Evolutionary conservation across 2,113 vertebrate species (phyloP), one percentile per base, ranked within the genome.

Genomic region (Brachirus orientalis): DNA sequence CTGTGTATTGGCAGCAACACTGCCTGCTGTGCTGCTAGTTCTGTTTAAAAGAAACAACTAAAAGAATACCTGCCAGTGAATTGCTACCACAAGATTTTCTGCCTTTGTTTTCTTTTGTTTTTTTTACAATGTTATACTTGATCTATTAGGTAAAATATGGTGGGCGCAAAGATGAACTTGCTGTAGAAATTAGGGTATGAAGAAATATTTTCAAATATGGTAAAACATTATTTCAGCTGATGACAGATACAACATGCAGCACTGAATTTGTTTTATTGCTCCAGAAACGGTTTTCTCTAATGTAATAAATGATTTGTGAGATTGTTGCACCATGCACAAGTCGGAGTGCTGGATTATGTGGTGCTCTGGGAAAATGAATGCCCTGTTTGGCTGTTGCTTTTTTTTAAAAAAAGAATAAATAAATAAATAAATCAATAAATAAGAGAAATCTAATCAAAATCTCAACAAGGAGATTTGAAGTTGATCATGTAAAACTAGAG

Each of bases 271-370:
- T 63, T 46, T 63, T 63, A 75, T 64, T 75, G 52, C 51, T 57
- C 56, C 3, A 4, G 56, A 73, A 75, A 54, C 11, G 7, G 51
- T 52, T 63, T 65, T 5, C 7, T 9, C 62, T 33, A 60, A 63
- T 78, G 14, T 70, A 75, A 75, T 77, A 73, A 61, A 73, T 71
- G 61, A 57, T 58, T 54, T 19, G 40, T 58, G 56, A 52, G 67
- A 62, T 69, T 28, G 60, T 63, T 73, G 35, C 38, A 48, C 56
- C 44, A 45, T 70, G 44, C 37, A 62, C 6, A 28, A 12, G n/a
- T n/a, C n/a, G n/a, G n/a, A n/a, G 50, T 35, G 73, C 48, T 54
- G 46, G 44, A 41, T 28, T 46, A 35, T 62, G 36, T 50, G 50
- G 35, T 40, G 44, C 64, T 55, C 19, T 56, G 7, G 57, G 45